These are phyloP conservation scores for Xiphophorus maculatus DNA, from an alignment of 2,113 vertebrate species.

Conservation along the genomic window DNA sequence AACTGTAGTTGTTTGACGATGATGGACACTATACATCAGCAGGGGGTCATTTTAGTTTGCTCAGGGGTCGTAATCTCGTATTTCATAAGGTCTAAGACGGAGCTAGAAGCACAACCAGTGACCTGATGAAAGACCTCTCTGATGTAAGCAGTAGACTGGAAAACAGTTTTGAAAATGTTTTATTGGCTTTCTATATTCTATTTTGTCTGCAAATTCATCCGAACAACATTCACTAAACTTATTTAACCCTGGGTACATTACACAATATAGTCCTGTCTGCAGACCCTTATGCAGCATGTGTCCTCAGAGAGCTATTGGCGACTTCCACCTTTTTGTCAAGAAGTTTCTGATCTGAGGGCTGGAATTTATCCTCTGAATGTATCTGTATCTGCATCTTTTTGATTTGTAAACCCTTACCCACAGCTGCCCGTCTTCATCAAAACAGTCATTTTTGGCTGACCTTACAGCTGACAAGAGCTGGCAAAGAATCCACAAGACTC, in stretches of 20 bases:
- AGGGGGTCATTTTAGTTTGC: neutral
- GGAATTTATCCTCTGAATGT: neutral
- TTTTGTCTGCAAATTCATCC: neutral
- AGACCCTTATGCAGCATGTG: neutral
- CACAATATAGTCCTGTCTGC: neutral
- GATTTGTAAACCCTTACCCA: neutral
- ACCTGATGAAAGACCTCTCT: neutral
- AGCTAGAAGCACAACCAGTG: neutral
- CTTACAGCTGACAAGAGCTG: neutral
- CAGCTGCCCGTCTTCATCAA: neutral
- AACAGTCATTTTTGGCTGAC: neutral
- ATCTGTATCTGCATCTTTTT: neutral
- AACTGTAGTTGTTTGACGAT: too few relatives aligned
- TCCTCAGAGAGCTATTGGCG: neutral
- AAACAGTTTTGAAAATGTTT: neutral
- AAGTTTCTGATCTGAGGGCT: neutral
- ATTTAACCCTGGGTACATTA: neutral
- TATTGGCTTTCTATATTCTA: neutral
- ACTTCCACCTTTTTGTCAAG: neutral
- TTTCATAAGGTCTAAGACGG: neutral
- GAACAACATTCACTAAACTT: neutral
- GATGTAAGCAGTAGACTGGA: neutral
- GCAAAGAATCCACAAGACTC: neutral
- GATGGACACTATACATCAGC: neutral
- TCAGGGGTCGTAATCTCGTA: neutral